Conservation (phyloP, 2,797 vertebrate species). For the Argentina silus region DNA sequence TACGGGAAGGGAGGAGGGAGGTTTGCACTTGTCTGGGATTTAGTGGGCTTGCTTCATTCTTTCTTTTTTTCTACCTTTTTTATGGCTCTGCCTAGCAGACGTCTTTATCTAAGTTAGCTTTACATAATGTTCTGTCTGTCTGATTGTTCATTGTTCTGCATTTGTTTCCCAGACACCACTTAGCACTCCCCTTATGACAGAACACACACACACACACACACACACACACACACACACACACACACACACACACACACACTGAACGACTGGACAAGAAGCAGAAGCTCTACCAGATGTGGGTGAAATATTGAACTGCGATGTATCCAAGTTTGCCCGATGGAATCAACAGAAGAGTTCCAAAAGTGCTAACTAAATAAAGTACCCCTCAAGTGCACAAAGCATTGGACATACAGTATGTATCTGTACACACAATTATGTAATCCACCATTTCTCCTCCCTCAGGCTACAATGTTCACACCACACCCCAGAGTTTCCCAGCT, state of each 20-base stretch:
- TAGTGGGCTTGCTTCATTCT: conserved; percentile 4
- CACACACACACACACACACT: neutral
- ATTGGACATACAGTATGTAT: neutral
- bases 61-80: neutral
- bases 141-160: conserved; percentile 17
- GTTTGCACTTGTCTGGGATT: neutral
- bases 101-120: conserved; percentile 30
- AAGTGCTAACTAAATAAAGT: neutral
- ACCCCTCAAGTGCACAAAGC: no score
- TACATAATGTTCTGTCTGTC: conserved; percentile 24
- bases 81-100: conserved; percentile 19
- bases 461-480: no score
- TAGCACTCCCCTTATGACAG: conserved; percentile 10
- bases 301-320: neutral
- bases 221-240: neutral
- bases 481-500: neutral
- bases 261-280: neutral
- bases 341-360: neutral
- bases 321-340: neutral
- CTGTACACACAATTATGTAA: neutral
- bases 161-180: conserved; percentile 7
- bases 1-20: neutral
- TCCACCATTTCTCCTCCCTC: neutral
- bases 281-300: neutral
- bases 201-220: conserved; percentile 1